These are phyloP conservation scores for Orthonychiurus folsomi DNA, from an alignment of 2,888 invertebrate species.

Conservation along the genomic window DNA sequence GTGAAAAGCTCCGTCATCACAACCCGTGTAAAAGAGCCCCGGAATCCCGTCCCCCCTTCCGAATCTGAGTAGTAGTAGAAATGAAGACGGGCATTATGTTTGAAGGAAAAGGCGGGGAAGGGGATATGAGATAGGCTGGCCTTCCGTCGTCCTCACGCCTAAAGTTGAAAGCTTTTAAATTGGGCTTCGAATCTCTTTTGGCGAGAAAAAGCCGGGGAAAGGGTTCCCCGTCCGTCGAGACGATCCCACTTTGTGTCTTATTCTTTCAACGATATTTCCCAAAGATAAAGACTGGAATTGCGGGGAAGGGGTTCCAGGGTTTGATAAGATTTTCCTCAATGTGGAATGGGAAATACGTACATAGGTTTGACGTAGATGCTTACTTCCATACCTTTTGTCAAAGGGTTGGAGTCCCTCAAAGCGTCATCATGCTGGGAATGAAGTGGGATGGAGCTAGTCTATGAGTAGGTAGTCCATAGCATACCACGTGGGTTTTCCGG, in stretches of 20 bases:
- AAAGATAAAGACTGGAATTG: conserved; percentile 24
- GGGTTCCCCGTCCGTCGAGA: conserved; percentile 2
- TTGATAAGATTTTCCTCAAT: conserved; percentile 26
- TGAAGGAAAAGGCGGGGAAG: neutral
- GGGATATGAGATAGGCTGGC: neutral
- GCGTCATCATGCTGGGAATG: conserved; percentile 2
- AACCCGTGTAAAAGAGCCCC: no score
- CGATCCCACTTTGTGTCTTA: conserved; percentile 7
- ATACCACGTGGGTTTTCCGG: conserved; percentile 1
- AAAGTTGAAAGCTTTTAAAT: conserved; percentile 40
- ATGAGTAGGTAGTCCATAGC: no score
- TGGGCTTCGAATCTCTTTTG: conserved; percentile 27
- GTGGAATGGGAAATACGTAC: conserved; percentile 3
- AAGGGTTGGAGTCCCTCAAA: conserved; percentile 1
- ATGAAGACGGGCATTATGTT: neutral
- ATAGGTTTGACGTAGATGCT: no score
- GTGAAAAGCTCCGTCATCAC: no score
- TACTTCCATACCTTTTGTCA: no score
- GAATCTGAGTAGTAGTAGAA: neutral
- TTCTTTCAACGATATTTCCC: conserved; percentile 21
- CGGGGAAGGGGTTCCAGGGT: conserved; percentile 9
- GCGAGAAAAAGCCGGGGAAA: conserved; percentile 3
- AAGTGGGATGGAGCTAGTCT: no score
- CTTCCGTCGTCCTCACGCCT: conserved; percentile 16
- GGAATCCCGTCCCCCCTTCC: neutral